Conservation (phyloP, 2,797 vertebrate genomes). For the Ctenopoma kingsleyae region DNA sequence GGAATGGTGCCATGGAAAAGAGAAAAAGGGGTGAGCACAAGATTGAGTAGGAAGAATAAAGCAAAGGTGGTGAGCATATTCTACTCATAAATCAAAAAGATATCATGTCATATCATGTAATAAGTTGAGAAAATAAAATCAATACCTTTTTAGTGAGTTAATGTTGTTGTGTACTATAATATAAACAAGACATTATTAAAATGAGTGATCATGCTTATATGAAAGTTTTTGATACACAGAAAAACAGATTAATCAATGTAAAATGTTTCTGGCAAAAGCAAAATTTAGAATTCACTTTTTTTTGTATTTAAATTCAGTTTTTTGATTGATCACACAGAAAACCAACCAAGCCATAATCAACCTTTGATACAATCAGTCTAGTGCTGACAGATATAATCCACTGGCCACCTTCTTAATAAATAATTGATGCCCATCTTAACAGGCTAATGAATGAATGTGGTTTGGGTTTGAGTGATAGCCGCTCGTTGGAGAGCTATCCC, state of each 20-base stretch:
- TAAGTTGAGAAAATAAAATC: constrained; percentile 19
- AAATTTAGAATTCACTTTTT: not conserved
- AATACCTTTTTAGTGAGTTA: not conserved
- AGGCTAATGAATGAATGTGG: constrained; percentile 86
- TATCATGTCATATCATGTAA: constrained; percentile 1
- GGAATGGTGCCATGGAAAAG: constrained; percentile 69
- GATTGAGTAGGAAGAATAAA: constrained; percentile 54
- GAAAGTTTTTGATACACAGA: constrained; percentile 12
- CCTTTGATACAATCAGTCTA: constrained; percentile 79
- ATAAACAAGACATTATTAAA: constrained; percentile 7
- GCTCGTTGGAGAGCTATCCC: constrained; percentile 81
- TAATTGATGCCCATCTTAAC: constrained; percentile 86
- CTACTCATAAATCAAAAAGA: constrained; percentile 60
- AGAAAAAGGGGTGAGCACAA: constrained; percentile 46
- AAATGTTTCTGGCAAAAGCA: not conserved
- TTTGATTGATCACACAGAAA: constrained; percentile 45
- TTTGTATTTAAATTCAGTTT: constrained; percentile 1
- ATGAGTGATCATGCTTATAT: not conserved
- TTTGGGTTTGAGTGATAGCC: constrained; percentile 85
- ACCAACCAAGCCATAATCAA: constrained; percentile 75
- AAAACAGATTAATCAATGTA: not conserved
- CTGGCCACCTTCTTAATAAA: constrained; percentile 83
- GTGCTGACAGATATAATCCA: constrained; percentile 83
- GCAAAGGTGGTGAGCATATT: constrained; percentile 46
- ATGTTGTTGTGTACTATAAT: not conserved